These are phyloP conservation scores for Drosophila funebris DNA, from an alignment of 1,140 invertebrate species.

Conservation along the genomic window DNA sequence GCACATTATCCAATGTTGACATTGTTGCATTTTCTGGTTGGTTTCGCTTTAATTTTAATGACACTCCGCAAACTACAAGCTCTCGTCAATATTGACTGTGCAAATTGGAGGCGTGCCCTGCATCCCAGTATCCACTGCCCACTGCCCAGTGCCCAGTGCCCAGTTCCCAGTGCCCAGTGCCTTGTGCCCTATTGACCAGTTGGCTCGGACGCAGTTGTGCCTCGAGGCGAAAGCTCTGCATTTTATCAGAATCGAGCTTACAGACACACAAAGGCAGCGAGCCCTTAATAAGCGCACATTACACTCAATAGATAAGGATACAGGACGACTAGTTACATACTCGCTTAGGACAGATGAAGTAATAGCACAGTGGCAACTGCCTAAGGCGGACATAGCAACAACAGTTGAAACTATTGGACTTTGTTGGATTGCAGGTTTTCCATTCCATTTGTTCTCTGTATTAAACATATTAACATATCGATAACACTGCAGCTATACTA, in stretches of 20 bases:
- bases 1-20: slow-evolving; percentile 37
- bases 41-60: slow-evolving; percentile 66
- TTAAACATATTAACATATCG: no score
- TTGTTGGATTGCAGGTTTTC: no score
- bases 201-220: slow-evolving; percentile 12
- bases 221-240: slow-evolving; percentile 20
- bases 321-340: background rate
- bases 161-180: background rate
- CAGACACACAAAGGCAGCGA: background rate
- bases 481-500: no score
- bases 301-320: slow-evolving; percentile 9
- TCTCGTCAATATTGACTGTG: slow-evolving; percentile 46
- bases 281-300: slow-evolving; percentile 35
- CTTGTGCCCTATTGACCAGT: background rate
- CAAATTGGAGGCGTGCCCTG: slow-evolving; percentile 58
- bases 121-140: background rate
- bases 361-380: background rate
- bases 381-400: no score
- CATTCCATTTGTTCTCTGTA: no score
- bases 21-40: slow-evolving; percentile 34
- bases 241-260: slow-evolving; percentile 4
- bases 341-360: no score
- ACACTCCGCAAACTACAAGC: slow-evolving; percentile 35
- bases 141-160: background rate
- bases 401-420: no score